These are phyloP conservation scores for Eubucco bourcierii DNA, from an alignment of 2,113 vertebrate species.

Conservation along the genomic window DNA sequence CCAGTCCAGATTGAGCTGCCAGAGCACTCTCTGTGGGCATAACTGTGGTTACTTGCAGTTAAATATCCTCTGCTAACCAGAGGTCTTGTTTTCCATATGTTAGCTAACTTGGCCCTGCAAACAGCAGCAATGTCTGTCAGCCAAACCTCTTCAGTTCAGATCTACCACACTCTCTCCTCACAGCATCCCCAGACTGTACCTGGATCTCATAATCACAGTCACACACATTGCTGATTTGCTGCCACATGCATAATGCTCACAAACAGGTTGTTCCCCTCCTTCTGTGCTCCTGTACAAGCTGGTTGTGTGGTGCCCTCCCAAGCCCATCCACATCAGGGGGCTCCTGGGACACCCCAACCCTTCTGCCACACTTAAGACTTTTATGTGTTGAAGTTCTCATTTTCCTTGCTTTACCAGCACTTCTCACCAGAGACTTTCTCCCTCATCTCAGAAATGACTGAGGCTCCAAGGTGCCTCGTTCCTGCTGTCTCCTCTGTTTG, in stretches of 20 bases:
- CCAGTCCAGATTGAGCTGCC: neutral
- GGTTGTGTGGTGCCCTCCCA: neutral
- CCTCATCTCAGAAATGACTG: neutral
- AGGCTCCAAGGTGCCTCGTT: slow-evolving; percentile 2
- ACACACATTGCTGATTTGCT: neutral
- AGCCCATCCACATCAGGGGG: neutral
- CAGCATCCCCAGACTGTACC: neutral
- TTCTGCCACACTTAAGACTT: neutral
- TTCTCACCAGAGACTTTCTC: neutral
- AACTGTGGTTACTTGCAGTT: neutral
- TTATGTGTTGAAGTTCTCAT: fast-evolving
- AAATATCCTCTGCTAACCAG: neutral
- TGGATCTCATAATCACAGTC: neutral
- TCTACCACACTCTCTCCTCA: neutral
- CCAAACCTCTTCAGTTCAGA: neutral
- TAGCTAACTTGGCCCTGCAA: neutral
- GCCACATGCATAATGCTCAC: fast-evolving
- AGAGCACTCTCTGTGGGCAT: neutral
- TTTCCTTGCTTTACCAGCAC: neutral
- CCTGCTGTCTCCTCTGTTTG: neutral
- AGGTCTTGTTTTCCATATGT: neutral
- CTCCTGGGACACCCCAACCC: neutral
- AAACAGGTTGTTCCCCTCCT: neutral
- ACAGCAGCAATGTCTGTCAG: neutral
- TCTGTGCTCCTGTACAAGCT: neutral